These are phyloP conservation scores for Ooceraea biroi DNA, from an alignment of 1,140 invertebrate species.

Conservation along the genomic window DNA sequence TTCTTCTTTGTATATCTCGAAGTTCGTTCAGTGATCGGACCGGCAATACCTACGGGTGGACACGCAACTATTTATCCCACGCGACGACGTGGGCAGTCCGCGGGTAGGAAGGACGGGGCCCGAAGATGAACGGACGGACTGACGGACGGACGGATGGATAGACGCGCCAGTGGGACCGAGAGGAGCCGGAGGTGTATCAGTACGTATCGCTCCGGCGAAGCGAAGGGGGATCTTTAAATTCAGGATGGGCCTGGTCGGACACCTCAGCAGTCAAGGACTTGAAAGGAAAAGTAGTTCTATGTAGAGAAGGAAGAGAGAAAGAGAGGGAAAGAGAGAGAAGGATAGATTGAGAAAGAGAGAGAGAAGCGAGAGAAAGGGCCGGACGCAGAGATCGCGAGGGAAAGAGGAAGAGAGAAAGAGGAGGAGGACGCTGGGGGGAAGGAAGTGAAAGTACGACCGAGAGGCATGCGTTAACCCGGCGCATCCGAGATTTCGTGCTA, in stretches of 20 bases:
- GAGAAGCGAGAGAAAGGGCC: constrained; percentile 68
- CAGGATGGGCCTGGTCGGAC: constrained; percentile 79
- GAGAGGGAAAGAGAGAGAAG: constrained; percentile 76
- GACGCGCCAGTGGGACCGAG: background rate
- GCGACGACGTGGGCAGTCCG: constrained; percentile 52
- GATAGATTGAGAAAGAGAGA: constrained; percentile 32
- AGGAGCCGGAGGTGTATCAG: background rate
- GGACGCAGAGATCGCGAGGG: constrained; percentile 80
- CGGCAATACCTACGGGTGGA: constrained; percentile 67
- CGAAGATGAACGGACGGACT: constrained; percentile 41
- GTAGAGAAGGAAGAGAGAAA: constrained; percentile 81
- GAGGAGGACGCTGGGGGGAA: constrained; percentile 77
- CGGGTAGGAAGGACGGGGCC: constrained; percentile 35
- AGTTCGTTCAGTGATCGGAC: constrained; percentile 68
- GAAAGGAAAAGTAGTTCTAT: constrained; percentile 87
- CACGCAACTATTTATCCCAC: constrained; percentile 73
- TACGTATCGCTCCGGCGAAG: background rate
- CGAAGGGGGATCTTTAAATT: constrained; percentile 70
- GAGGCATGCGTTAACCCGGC: constrained; percentile 69
- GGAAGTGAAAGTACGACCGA: constrained; percentile 85
- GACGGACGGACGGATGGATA: too few species aligned
- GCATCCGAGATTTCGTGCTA: constrained; percentile 81
- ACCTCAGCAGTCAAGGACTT: constrained; percentile 82
- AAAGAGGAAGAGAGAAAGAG: constrained; percentile 66
- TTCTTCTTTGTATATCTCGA: constrained; percentile 42